Percentiles rank a stretch among this genome's conserved stretches.
These are phyloP conservation scores for Tipula vernalis DNA, from an alignment of 2,888 invertebrate genomes.

Conservation along the genomic window DNA sequence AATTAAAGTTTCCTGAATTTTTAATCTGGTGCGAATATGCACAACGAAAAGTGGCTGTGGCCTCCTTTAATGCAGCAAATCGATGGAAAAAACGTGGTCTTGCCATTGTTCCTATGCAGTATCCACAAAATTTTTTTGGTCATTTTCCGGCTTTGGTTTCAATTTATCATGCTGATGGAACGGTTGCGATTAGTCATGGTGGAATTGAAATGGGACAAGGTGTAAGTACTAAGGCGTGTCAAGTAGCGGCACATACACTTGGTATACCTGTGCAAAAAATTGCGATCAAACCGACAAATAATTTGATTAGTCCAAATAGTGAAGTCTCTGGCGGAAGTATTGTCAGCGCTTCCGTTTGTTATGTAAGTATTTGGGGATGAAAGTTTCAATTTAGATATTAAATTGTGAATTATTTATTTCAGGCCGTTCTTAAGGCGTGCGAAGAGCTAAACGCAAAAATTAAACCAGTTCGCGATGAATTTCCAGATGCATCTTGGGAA, in stretches of 20 bases:
- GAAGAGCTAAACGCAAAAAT: constrained; percentile 46
- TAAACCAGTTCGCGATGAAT: constrained; percentile 42
- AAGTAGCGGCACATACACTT: constrained; percentile 59
- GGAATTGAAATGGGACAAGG: constrained; percentile 75
- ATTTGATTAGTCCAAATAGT: constrained; percentile 51
- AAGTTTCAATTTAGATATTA: too few species aligned
- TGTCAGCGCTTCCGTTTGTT: constrained; percentile 54
- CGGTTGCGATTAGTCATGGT: constrained; percentile 56
- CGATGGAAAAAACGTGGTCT: constrained; percentile 71
- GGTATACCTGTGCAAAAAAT: constrained; percentile 55
- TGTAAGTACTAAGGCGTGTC: constrained; percentile 57
- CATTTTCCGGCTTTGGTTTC: constrained; percentile 47
- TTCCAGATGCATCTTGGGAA: constrained; percentile 44
- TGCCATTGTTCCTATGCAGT: constrained; percentile 54
- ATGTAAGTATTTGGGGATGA: constrained; percentile 24
- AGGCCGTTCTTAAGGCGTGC: constrained; percentile 49
- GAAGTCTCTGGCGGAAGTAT: constrained; percentile 56
- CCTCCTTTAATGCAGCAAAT: constrained; percentile 53
- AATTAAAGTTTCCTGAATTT: neutral
- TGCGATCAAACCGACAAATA: constrained; percentile 51
- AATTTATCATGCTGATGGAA: constrained; percentile 58
- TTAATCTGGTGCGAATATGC: constrained; percentile 36
- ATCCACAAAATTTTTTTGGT: constrained; percentile 40
- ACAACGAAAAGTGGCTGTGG: constrained; percentile 40
- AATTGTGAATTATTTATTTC: constrained; percentile 15